Conservation (phyloP, 2,113 vertebrate species). For the Ibidorhyncha struthersii region DNA sequence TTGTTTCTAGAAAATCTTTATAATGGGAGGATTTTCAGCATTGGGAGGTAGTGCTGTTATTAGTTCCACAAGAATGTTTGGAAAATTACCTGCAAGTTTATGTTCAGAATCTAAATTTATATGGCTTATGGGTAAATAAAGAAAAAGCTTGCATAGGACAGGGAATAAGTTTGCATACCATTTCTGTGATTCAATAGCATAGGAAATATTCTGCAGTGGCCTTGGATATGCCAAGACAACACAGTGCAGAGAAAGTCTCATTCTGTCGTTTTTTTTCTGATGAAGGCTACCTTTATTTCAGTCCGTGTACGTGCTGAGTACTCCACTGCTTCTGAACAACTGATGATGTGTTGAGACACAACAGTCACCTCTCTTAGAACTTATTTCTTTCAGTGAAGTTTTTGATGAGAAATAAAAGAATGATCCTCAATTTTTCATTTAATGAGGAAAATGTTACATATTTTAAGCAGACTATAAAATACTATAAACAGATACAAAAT, state of each 20-base stretch:
- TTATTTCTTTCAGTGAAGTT: not conserved
- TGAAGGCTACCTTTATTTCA: not conserved
- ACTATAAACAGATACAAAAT: not conserved
- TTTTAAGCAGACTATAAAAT: not conserved
- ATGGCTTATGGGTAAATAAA: not conserved
- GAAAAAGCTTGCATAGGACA: not conserved
- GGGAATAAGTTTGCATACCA: not conserved
- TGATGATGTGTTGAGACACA: not conserved
- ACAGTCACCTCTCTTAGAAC: not conserved
- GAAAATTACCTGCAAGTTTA: not conserved
- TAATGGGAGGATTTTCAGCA: not conserved
- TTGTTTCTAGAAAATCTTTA: not conserved
- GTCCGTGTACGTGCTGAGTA: rapidly evolving
- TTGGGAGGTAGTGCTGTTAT: not conserved
- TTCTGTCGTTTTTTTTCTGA: not conserved
- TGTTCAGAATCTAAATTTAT: not conserved
- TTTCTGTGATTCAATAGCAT: not conserved
- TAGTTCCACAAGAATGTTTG: not conserved
- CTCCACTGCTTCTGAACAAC: not conserved
- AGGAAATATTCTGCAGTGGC: not conserved
- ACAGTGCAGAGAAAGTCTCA: not conserved
- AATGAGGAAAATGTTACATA: not conserved
- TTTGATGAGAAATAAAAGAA: not conserved
- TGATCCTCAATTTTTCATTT: not conserved
- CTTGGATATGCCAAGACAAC: not conserved